A percentile compares a stretch with the other conserved stretches of the same genome.
These are phyloP conservation scores for Sardinella longiceps DNA, from an alignment of 2,797 vertebrate species.

Conservation along the genomic window DNA sequence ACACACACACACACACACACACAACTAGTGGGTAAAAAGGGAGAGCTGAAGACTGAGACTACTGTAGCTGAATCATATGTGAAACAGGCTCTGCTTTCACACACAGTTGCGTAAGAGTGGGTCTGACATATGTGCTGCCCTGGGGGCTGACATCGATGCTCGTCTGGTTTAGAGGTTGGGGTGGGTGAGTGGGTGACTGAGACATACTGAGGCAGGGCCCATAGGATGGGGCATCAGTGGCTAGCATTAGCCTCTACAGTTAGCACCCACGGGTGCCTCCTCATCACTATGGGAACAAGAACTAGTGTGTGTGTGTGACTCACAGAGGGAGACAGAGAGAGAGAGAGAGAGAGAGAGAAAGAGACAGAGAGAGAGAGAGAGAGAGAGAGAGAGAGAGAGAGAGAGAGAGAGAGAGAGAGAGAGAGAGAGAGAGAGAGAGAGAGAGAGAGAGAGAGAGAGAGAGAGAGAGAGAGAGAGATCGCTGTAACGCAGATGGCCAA, in stretches of 20 bases:
- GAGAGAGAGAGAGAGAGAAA: not conserved
- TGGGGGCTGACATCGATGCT: slow-evolving; percentile 28
- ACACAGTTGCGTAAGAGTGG: slow-evolving; percentile 36
- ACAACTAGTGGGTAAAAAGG: not conserved
- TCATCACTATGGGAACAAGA: not conserved
- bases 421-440: not conserved
- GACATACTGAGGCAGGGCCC: not conserved
- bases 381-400: not conserved
- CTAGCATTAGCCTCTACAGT: not conserved
- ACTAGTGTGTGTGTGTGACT: slow-evolving; percentile 28
- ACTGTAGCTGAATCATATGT: not conserved
- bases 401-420: not conserved
- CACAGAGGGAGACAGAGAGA: slow-evolving; percentile 18
- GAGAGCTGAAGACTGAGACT: slow-evolving; percentile 8
- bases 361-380: not conserved
- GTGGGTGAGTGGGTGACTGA: not conserved
- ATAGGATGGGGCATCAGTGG: not conserved
- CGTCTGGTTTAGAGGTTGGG: not conserved
- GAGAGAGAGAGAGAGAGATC: not conserved
- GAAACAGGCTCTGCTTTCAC: slow-evolving; percentile 30
- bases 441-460: not conserved
- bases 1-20: slow-evolving; percentile 20
- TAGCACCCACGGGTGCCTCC: slow-evolving; percentile 30
- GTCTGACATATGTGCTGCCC: slow-evolving; percentile 30
- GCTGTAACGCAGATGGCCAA: not conserved